phyloP scores from a whole-genome alignment of 2,888 invertebrate species.

The Neoaliturus tenellus region DNA sequence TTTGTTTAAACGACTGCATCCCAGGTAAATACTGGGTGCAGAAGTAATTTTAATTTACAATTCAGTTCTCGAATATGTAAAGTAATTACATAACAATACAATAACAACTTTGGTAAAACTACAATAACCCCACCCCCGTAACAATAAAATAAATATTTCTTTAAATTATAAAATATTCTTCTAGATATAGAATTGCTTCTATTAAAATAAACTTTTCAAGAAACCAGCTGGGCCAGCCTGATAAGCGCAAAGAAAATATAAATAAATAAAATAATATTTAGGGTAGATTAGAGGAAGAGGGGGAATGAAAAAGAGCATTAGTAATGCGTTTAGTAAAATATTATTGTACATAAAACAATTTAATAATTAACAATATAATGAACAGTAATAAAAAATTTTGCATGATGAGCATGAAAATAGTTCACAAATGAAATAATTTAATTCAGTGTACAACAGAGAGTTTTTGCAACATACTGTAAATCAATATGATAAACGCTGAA shows the following conservation, averaged over 20 bases:
- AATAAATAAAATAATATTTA: conserved; percentile 59
- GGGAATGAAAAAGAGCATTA: conserved; percentile 62
- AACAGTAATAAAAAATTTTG: no score
- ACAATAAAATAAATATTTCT: conserved; percentile 43
- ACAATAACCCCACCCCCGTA: not conserved
- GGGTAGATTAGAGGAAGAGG: conserved; percentile 60
- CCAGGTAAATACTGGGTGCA: not conserved
- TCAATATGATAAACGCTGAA: no score
- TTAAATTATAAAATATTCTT: conserved; percentile 54
- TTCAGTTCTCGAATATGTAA: conserved; percentile 10
- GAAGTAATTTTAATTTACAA: conserved; percentile 21
- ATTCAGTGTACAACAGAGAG: no score
- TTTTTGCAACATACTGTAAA: no score
- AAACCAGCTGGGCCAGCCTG: conserved; percentile 96
- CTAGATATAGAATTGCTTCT: conserved; percentile 60
- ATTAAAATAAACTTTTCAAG: conserved; percentile 96
- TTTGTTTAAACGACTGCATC: conserved; percentile 16
- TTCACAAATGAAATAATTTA: no score
- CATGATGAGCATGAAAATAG: no score
- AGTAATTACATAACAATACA: conserved; percentile 39
- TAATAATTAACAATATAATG: no score
- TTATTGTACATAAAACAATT: no score
- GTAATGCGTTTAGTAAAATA: conserved; percentile 59
- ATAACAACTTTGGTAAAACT: conserved; percentile 37
- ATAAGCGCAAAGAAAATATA: conserved; percentile 61